A percentile compares a stretch with the other conserved stretches of the same genome.
Evolutionary conservation across 2,113 vertebrate genomes (phyloP).

Genomic region (Corvus hawaiiensis): DNA sequence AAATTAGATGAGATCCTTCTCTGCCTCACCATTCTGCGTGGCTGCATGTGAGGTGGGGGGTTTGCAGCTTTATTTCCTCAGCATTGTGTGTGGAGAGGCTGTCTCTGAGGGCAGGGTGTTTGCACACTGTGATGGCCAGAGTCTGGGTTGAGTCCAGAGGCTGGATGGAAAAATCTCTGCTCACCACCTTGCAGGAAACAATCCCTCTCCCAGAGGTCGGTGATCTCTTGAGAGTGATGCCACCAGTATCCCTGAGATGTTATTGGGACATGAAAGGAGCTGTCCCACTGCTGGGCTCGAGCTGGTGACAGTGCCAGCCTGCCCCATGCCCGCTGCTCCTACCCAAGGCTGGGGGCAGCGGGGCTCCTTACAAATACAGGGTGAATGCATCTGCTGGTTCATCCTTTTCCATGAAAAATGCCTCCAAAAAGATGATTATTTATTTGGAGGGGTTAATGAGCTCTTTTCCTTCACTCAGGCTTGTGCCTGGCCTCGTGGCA

Average conservation of each 20-base stretch:
- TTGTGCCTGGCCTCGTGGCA: background rate
- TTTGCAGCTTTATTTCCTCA: background rate
- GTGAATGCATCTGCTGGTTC: background rate
- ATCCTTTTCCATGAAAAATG: background rate
- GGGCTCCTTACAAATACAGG: background rate
- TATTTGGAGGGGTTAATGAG: background rate
- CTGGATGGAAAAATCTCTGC: background rate
- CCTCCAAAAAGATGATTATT: background rate
- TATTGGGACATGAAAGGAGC: background rate
- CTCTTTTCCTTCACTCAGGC: background rate
- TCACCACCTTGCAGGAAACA: too few relatives aligned
- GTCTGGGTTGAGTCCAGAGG: accelerated
- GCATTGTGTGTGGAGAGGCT: background rate
- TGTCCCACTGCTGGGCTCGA: accelerated
- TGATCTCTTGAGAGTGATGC: accelerated
- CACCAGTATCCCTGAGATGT: background rate
- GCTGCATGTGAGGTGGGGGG: background rate
- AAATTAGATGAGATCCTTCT: conserved; percentile 38
- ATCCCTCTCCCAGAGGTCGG: background rate
- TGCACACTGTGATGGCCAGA: background rate
- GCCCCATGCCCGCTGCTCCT: background rate
- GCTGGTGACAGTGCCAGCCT: background rate
- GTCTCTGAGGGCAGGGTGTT: background rate
- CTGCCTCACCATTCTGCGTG: background rate
- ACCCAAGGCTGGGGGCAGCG: accelerated